Evolutionary conservation across 1,140 invertebrate genomes (phyloP), one percentile per base, ranked within the genome.

Genomic region (Heliconius hermathena): DNA sequence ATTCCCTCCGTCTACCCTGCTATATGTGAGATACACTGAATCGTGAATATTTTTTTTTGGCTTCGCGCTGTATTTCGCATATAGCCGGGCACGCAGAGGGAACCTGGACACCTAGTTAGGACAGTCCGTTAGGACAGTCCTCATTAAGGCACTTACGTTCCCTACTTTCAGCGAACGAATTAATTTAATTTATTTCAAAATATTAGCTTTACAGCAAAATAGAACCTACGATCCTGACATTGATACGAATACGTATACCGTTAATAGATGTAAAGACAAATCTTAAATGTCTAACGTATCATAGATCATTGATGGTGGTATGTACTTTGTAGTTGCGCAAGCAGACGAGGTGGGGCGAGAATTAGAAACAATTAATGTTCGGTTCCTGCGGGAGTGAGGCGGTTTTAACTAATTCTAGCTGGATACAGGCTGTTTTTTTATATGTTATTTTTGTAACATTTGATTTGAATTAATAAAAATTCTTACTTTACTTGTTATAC

Each of bases 291-390:
- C 3, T 26, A 26, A 66, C 22, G 60, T 66, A 57, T 57, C 54
- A 57, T 22, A 60, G 60, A 29, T 66, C 60, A 66, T 66, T 66
- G 57, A 26, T 66, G 57, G 57, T 8, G 0, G 49, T 18, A 52
- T 52, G 18, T 46, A 46, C 49, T 16, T 18, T 3, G 57, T 57
- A 57, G 57, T 66, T 66, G 1, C 60, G 60, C 60, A 66, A 66
- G 60, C 60, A 57, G 60, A 3, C 60, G 60, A 26, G 60, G 60
- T 66, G 60, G 60, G 49, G 57, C 74, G 82, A 74, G 81, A 88
- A 87, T 89, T 86, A 86, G 83, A 81, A 85, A 86, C 89, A 93
- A 92, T 91, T 90, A 90, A 82, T 26, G 57, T 77, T 90, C 87
- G 83, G 91, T 91, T 91, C 89, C 87, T 74, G 84, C 90, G 83